phyloP scores from a whole-genome alignment of 2,888 invertebrate species.

The Hyalella azteca region DNA sequence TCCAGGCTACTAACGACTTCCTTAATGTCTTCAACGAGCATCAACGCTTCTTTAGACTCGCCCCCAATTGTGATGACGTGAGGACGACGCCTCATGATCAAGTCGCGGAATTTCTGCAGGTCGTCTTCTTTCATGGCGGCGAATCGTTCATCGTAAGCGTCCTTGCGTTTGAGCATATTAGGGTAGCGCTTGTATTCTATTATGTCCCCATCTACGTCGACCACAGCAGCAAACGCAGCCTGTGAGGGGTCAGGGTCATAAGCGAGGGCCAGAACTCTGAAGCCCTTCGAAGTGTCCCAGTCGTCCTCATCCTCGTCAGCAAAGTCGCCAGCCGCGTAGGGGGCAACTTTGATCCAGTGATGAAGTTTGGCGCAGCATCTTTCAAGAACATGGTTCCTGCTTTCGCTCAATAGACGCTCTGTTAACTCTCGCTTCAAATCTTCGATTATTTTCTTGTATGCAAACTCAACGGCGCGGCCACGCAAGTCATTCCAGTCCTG shows the following conservation, averaged over 20 bases:
- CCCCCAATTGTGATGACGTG: constrained; percentile 91
- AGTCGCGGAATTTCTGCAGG: constrained; percentile 74
- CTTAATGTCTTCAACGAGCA: constrained; percentile 79
- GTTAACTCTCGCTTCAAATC: constrained; percentile 86
- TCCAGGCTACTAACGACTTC: constrained; percentile 77
- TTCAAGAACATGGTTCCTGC: constrained; percentile 80
- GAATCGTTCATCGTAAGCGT: constrained; percentile 74
- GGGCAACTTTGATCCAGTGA: constrained; percentile 89
- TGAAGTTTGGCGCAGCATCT: constrained; percentile 85
- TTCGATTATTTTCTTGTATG: constrained; percentile 86
- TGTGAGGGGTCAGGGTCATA: constrained; percentile 84
- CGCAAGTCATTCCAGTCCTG: constrained; percentile 95
- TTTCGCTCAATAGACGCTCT: constrained; percentile 79
- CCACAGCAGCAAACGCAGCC: constrained; percentile 85
- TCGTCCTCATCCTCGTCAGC: constrained; percentile 89
- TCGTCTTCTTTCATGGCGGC: constrained; percentile 73
- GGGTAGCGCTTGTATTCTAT: constrained; percentile 88
- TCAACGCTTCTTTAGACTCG: constrained; percentile 85
- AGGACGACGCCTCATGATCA: constrained; percentile 88
- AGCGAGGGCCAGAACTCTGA: constrained; percentile 85
- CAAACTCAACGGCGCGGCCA: constrained; percentile 84
- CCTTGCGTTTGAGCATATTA: constrained; percentile 81
- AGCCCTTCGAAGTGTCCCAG: constrained; percentile 83
- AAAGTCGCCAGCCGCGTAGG: constrained; percentile 75
- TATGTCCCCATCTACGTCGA: constrained; percentile 89